These are phyloP conservation scores for Mimumesa dahlbomi DNA, from an alignment of 2,888 invertebrate genomes.

Conservation along the genomic window DNA sequence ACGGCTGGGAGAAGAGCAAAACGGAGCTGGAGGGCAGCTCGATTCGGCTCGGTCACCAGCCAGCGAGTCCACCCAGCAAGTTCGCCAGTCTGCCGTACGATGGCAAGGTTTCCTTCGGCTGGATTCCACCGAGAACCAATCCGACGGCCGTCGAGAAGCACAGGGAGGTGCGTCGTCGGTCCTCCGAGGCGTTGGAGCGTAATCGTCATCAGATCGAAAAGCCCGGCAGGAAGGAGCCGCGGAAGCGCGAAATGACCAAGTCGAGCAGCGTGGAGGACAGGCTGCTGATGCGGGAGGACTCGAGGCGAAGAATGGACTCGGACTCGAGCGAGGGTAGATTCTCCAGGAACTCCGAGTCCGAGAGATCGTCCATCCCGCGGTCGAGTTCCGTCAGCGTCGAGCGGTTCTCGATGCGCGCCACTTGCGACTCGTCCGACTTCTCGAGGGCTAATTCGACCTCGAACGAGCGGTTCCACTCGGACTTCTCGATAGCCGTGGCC, in stretches of 20 bases:
- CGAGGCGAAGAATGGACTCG: slow-evolving; percentile 68
- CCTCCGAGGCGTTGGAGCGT: slow-evolving; percentile 71
- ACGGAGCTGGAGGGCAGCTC: too few relatives aligned
- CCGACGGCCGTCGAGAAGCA: slow-evolving; percentile 83
- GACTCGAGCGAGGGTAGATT: slow-evolving; percentile 74
- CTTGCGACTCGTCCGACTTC: slow-evolving; percentile 78
- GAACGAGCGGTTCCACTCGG: slow-evolving; percentile 78
- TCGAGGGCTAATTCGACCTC: slow-evolving; percentile 78
- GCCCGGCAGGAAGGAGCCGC: slow-evolving; percentile 61
- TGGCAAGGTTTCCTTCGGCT: slow-evolving; percentile 79
- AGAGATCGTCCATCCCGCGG: slow-evolving; percentile 76
- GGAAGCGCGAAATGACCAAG: slow-evolving; percentile 73
- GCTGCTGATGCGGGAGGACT: slow-evolving; percentile 63
- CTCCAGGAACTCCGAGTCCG: slow-evolving; percentile 76
- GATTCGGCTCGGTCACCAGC: slow-evolving; percentile 75
- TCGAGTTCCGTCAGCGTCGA: slow-evolving; percentile 78
- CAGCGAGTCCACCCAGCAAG: slow-evolving; percentile 84
- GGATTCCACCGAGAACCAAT: slow-evolving; percentile 87
- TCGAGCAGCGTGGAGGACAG: slow-evolving; percentile 76
- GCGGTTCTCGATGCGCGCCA: slow-evolving; percentile 77
- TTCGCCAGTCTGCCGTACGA: slow-evolving; percentile 87
- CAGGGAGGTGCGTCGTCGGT: slow-evolving; percentile 88
- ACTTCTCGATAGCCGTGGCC: slow-evolving; percentile 77
- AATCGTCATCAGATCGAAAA: neutral
- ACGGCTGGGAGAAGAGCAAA: slow-evolving; percentile 85